Evolutionary conservation across 2,888 invertebrate genomes (phyloP), one percentile per base, ranked within the genome.

Genomic region (Neoscelio sp.): DNA sequence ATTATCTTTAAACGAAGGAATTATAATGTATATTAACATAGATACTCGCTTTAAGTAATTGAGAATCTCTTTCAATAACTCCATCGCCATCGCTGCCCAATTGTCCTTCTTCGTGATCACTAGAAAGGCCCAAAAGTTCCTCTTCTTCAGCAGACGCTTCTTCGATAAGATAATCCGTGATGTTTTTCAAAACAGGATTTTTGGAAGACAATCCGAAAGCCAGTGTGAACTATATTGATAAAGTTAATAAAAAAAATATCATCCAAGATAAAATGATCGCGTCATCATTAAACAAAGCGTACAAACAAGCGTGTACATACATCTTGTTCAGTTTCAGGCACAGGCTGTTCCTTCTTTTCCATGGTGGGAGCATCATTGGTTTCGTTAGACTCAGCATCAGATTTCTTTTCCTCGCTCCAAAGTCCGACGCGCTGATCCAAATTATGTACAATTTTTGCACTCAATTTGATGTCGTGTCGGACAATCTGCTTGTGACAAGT

Each of bases 131-230:
- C 2, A 98, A 90, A 1, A 98, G 91, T 89, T 98, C 99, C 83
- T 99, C 99, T 88, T 99, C 99, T 91, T 99, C 99, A 0, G 98
- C 99, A 2, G 97, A 98, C 0, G 98, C 98, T 91, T 99, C 99
- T 90, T 99, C 99, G 80, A 99, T 99, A 56, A 99, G 91, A 89
- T 97, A 99, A 89, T 99, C 99, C 0, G 99, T 98, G 83, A 99
- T 99, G 89, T 99, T 98, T 88, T 97, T 96, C 75, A 99, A 91
- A 3, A 99, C 95, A 0, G 99, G 99, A 91, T 99, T 99, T 84
- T 94, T 95, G 0, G 96, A 96, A 50, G 94, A 94, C 35, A 96
- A 92, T 40, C 95, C 96, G 86, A 94, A 94, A 8, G 92, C 91
- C 91, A 92, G 84, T 33, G 85, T 64, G 12, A 76, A 76, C 77